phyloP scores from a whole-genome alignment of 2,797 vertebrate species.

The Takifugu rubripes region DNA sequence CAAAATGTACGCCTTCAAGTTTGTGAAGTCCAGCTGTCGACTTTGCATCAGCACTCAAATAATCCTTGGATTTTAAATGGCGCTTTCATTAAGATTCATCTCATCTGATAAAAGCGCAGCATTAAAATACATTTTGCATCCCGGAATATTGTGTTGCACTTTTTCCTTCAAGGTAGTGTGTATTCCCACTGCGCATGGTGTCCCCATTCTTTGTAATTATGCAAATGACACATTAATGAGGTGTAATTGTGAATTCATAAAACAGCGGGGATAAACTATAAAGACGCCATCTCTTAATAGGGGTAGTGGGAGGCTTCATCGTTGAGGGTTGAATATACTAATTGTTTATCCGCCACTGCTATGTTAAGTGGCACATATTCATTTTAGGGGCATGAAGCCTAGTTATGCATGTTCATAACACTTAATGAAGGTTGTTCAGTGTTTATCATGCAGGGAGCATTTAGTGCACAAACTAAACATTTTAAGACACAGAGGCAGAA shows the following conservation, averaged over 20 bases:
- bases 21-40: conserved; percentile 26
- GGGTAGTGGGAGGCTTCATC: conserved; percentile 70
- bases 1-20: conserved; percentile 23
- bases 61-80: conserved; percentile 31
- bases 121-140: conserved; percentile 23
- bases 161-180: conserved; percentile 52
- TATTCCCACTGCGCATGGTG: conserved; percentile 72
- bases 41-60: conserved; percentile 4
- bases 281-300: conserved; percentile 75
- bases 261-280: conserved; percentile 81
- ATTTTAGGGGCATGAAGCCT: conserved; percentile 64
- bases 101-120: conserved; percentile 27
- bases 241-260: conserved; percentile 84
- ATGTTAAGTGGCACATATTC: conserved; percentile 72
- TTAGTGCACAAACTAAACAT: conserved; percentile 47
- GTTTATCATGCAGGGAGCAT: conserved; percentile 56
- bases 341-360: conserved; percentile 82
- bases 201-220: conserved; percentile 82
- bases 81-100: conserved; percentile 41
- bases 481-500: conserved; percentile 45
- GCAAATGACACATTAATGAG: conserved; percentile 84
- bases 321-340: conserved; percentile 69
- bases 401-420: conserved; percentile 64
- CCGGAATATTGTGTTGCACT: conserved; percentile 24
- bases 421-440: conserved; percentile 62